Percentiles rank a stretch among this genome's conserved stretches.
These are phyloP conservation scores for Tyrannus savana DNA, from an alignment of 2,113 vertebrate species.

Conservation along the genomic window DNA sequence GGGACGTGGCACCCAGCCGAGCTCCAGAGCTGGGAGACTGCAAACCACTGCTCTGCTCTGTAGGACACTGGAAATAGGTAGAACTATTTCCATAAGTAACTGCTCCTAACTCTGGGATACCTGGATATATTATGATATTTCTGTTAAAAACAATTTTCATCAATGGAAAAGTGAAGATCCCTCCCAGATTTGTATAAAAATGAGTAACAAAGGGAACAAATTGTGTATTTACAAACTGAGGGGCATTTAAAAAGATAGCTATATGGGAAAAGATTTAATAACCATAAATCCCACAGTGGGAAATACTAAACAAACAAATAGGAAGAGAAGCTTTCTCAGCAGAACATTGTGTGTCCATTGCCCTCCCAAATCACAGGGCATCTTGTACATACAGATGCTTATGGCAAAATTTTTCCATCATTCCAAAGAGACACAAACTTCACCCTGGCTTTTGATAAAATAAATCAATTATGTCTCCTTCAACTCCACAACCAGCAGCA, in stretches of 20 bases:
- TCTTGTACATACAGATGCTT: background rate
- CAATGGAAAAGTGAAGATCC: background rate
- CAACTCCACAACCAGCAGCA: background rate
- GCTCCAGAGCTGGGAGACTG: background rate
- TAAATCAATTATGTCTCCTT: background rate
- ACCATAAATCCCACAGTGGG: background rate
- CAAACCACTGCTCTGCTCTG: background rate
- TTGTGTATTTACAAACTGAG: background rate
- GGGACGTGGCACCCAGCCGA: background rate
- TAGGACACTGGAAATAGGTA: background rate
- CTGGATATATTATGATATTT: background rate
- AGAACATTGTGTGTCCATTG: background rate
- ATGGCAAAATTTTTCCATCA: background rate
- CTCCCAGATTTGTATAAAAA: background rate
- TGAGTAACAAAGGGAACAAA: background rate
- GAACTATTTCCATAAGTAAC: background rate
- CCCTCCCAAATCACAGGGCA: background rate
- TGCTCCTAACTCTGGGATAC: background rate
- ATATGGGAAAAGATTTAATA: background rate
- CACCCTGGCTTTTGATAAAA: background rate
- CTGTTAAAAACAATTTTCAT: background rate
- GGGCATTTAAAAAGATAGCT: background rate
- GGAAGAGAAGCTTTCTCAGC: background rate
- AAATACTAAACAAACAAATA: background rate
- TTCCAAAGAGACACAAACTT: background rate